Base-by-base conservation (phyloP, 2,888 invertebrate genomes). In the Pheosia tremula region DNA sequence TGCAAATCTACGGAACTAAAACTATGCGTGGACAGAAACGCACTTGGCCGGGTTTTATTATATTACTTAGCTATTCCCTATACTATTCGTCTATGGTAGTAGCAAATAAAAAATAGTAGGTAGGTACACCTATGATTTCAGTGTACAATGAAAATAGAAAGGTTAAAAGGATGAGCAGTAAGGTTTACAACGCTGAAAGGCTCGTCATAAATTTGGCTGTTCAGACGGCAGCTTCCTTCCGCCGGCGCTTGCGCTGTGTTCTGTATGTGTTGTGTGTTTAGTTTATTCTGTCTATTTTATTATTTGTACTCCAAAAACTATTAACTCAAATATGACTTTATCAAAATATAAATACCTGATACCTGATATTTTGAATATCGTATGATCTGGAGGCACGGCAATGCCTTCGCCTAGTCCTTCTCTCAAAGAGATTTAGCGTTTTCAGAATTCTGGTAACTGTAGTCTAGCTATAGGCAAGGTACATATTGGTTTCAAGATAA, bases 151-250 rank as follows among this genome's bases (percentile, higher is more conserved):
- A 38, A 11, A 39, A 6, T 1, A 41, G 41, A 69, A 72, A 70
- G 67, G 68, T 67, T 71, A 59, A 69, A 75, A 71, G 75, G 70
- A 74, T 71, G 71, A 74, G 64, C 62, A 59, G 43, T 43, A 58
- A 67, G 66, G 72, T 77, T 82, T 77, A 82, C 75, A 77, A 62
- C 68, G 78, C 77, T 77, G 79, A 79, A 80, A 80, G 80, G 78
- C 77, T 73, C 80, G 76, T 81, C 87, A 85, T 89, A 89, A 89
- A 89, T 89, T 85, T 78, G 75, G 79, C 68, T 77, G 77, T 68
- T 71, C 74, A 81, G 84, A 84, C 81, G 75, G 77, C 78, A 78
- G 78, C 75, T 87, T 88, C 86, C 89, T 86, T 86, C 86, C 83
- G 81, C 63, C 64, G 67, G 79, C 81, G 85, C 82, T 65, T 81